Conservation (phyloP, 2,797 vertebrate genomes). For the Bradypodion ventrale region DNA sequence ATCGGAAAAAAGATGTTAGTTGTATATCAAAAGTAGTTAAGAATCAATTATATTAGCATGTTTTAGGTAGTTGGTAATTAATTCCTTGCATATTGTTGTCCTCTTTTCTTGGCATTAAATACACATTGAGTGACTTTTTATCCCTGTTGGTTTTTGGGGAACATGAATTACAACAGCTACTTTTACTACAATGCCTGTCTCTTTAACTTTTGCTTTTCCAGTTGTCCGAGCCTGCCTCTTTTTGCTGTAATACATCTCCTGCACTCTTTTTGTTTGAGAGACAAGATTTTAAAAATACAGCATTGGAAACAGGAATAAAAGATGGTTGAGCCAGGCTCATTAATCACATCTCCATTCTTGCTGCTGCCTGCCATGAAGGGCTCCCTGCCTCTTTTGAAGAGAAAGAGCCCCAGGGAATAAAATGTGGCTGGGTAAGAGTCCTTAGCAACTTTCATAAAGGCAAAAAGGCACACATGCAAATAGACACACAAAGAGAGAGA, state of each 20-base stretch:
- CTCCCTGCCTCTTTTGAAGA: conserved; percentile 30
- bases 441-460: conserved; percentile 48
- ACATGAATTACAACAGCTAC: neutral
- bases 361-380: conserved; percentile 38
- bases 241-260: neutral
- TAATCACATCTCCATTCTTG: conserved; percentile 6
- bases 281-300: neutral
- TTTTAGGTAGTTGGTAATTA: neutral
- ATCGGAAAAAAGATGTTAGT: neutral
- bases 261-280: neutral
- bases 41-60: neutral
- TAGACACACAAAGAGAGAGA: no score
- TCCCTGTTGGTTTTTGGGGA: no score
- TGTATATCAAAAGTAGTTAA: neutral
- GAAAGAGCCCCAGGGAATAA: conserved; percentile 23
- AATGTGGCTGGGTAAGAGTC: conserved; percentile 44
- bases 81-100: no score
- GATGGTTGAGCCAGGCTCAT: conserved; percentile 9
- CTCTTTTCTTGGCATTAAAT: no score
- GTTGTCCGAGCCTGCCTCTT: neutral
- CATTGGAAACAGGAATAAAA: conserved; percentile 12
- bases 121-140: neutral
- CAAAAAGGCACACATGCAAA: conserved; percentile 13
- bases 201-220: neutral
- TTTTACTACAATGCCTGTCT: neutral